These are phyloP conservation scores for Melanocharis versteri DNA, from an alignment of 2,113 vertebrate species.

Conservation along the genomic window DNA sequence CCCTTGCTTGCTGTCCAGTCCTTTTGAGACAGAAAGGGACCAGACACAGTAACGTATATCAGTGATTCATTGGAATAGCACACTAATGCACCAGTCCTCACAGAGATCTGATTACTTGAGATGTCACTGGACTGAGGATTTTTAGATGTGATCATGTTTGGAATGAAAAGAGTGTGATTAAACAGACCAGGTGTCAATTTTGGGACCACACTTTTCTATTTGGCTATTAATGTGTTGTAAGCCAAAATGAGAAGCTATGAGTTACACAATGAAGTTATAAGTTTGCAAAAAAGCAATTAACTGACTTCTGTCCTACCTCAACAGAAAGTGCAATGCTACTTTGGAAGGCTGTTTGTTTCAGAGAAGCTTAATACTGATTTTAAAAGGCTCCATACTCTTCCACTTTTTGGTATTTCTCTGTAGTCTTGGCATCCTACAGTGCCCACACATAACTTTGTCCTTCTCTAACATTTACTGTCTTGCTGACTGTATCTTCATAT, in stretches of 20 bases:
- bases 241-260: background rate
- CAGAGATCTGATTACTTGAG: background rate
- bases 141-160: background rate
- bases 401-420: background rate
- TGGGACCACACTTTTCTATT: background rate
- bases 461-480: background rate
- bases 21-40: background rate
- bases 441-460: background rate
- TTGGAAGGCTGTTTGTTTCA: background rate
- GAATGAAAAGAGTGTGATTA: background rate
- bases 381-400: background rate
- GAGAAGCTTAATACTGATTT: background rate
- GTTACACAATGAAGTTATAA: background rate
- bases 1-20: background rate
- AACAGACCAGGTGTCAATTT: background rate
- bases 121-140: background rate
- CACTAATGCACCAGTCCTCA: background rate
- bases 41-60: accelerated
- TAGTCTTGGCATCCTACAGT: background rate
- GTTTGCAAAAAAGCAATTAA: background rate
- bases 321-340: background rate
- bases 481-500: background rate
- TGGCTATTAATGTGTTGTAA: background rate
- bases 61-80: background rate
- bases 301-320: background rate